A percentile compares a stretch with the other conserved stretches of the same genome.
Conservation (phyloP, 2,888 invertebrate genomes). For the Drosophila gaucha region DNA sequence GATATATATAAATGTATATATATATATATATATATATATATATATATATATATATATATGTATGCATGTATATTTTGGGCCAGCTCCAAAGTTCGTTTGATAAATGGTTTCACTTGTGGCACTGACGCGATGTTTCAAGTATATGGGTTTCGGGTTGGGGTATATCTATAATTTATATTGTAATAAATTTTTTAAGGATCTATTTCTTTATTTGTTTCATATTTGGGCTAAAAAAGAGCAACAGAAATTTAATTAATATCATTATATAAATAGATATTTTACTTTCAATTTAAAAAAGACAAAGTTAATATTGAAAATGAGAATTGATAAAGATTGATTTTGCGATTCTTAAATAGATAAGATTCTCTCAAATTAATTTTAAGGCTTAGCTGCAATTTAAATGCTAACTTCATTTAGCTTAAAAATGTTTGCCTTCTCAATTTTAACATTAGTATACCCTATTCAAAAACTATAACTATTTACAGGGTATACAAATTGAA, state of each 20-base stretch:
- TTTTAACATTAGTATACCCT: neutral
- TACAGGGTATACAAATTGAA: constrained; percentile 6
- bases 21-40: neutral
- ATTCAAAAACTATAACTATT: neutral
- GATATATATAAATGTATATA: constrained; percentile 8
- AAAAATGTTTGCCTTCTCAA: no score
- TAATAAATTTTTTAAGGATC: neutral
- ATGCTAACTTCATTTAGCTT: no score
- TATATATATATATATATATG: constrained; percentile 1
- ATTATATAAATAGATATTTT: neutral
- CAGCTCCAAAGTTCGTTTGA: constrained; percentile 9
- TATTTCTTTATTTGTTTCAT: neutral
- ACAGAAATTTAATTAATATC: no score
- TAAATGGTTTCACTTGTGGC: constrained; percentile 33
- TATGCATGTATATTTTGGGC: constrained; percentile 10
- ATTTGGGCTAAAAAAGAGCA: no score
- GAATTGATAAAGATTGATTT: no score
- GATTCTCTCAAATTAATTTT: no score
- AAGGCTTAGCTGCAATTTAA: no score
- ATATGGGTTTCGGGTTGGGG: neutral
- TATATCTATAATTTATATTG: constrained; percentile 1
- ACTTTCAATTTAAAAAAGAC: no score
- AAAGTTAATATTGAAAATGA: no score
- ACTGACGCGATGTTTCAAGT: constrained; percentile 3
- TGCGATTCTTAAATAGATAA: no score